Evolutionary conservation across 2,797 vertebrate genomes (phyloP).

Genomic region (Corythornis leucogaster): DNA sequence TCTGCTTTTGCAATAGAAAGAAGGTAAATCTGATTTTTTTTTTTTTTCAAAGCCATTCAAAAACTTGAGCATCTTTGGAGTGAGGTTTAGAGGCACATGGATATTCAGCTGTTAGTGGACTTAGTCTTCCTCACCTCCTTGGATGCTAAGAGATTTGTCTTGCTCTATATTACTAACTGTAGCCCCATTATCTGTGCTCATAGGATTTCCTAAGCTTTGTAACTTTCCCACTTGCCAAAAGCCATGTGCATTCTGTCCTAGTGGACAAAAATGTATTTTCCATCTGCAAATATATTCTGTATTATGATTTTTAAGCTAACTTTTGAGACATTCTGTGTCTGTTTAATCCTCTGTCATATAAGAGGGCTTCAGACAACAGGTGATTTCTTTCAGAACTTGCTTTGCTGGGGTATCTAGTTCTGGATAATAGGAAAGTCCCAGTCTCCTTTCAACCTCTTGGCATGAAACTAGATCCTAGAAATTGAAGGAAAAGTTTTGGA

Average conservation of each 20-base stretch:
- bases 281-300: not conserved
- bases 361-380: not conserved
- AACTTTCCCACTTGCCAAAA: not conserved
- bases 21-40: not conserved
- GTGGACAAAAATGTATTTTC: not conserved
- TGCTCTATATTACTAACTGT: not conserved
- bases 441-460: not conserved
- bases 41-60: not conserved
- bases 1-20: not conserved
- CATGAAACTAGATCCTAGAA: not conserved
- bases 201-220: not conserved
- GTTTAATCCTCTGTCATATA: not conserved
- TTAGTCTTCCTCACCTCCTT: not conserved
- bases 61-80: not conserved
- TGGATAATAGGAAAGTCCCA: not conserved
- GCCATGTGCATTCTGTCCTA: not conserved
- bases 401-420: not conserved
- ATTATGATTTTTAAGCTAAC: not conserved
- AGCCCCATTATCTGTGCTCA: not conserved
- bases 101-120: not conserved
- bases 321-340: not conserved
- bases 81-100: not conserved
- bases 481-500: not conserved
- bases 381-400: not conserved
- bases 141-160: not conserved